Evolutionary conservation across 1,140 invertebrate genomes (phyloP).

Genomic region (Elysia chlorotica): DNA sequence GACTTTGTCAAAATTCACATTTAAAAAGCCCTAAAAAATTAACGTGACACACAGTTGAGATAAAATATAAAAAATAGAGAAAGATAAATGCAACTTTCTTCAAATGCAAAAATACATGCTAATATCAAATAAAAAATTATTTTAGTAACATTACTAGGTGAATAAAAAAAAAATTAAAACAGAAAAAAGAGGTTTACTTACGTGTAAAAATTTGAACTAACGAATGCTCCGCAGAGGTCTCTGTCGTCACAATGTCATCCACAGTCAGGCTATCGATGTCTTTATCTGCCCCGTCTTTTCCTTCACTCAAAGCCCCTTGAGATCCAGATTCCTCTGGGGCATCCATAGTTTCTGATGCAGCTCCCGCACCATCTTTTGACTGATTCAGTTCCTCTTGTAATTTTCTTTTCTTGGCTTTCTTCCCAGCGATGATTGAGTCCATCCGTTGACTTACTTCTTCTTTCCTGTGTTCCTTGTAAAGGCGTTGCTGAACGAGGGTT

Average conservation of each 20-base stretch:
- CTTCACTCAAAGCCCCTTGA: not conserved
- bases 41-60: not conserved
- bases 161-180: not conserved
- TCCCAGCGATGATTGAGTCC: constrained; percentile 71
- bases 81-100: not conserved
- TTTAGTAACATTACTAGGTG: not conserved
- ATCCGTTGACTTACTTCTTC: constrained; percentile 67
- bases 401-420: constrained; percentile 66
- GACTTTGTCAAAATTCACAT: too few species aligned
- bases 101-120: not conserved
- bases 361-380: not conserved
- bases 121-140: not conserved
- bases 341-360: not conserved
- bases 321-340: not conserved
- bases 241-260: constrained; percentile 36
- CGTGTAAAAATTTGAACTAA: constrained; percentile 59
- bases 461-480: constrained; percentile 68
- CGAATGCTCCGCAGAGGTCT: constrained; percentile 32
- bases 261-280: constrained; percentile 42
- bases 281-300: constrained; percentile 26
- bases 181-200: constrained; percentile 20
- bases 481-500: constrained; percentile 63
- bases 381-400: constrained; percentile 12
- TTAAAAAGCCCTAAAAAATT: not conserved
- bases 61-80: not conserved